phyloP scores from a whole-genome alignment of 92 coral and sea anemone species.

The Parazoanthus swiftii region DNA sequence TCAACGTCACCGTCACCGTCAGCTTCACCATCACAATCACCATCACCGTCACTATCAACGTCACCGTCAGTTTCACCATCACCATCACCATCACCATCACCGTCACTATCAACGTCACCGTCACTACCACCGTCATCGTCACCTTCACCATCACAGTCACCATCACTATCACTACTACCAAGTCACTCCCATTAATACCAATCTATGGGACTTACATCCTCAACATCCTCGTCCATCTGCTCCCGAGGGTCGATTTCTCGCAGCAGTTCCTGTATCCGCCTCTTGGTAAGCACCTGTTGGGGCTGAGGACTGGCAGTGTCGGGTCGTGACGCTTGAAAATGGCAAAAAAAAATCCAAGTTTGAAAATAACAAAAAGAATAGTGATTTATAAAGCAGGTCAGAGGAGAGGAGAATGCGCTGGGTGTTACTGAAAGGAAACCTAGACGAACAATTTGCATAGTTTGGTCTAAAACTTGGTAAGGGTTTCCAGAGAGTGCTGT shows the following conservation, averaged over 20 bases:
- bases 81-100: background rate
- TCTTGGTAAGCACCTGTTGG: slow-evolving; percentile 82
- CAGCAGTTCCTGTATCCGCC: slow-evolving; percentile 88
- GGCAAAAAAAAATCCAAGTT: background rate
- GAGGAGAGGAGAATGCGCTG: background rate
- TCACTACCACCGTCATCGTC: background rate
- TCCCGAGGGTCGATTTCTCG: slow-evolving; percentile 97
- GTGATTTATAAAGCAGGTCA: background rate
- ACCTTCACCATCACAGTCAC: background rate
- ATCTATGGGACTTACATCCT: slow-evolving; percentile 62
- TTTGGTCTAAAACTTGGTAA: no score
- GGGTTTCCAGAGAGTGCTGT: no score
- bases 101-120: background rate
- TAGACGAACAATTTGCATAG: no score
- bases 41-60: background rate
- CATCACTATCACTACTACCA: background rate
- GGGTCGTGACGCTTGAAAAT: slow-evolving; percentile 52
- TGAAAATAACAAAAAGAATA: background rate
- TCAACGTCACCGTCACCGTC: background rate
- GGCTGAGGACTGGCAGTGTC: slow-evolving; percentile 83
- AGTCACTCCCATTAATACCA: background rate
- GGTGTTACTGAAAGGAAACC: no score
- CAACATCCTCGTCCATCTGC: slow-evolving; percentile 98
- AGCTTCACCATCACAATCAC: slow-evolving; percentile 1
- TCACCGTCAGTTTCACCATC: background rate